A percentile compares a stretch with the other conserved stretches of the same genome.
These are phyloP conservation scores for Cromileptes altivelis DNA, from an alignment of 2,113 vertebrate species.

Conservation along the genomic window DNA sequence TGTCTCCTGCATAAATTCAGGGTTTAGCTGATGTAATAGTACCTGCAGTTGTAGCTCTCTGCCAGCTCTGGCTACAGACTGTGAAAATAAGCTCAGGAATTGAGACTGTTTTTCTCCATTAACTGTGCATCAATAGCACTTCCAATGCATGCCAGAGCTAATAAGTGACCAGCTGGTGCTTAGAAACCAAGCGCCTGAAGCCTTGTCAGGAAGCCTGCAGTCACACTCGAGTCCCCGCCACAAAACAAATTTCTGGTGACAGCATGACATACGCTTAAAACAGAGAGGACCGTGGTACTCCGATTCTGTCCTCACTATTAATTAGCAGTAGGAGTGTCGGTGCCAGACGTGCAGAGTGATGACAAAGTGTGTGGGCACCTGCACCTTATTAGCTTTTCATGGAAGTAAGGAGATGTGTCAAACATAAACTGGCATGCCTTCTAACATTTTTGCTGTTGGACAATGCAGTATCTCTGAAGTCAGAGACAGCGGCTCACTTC, in stretches of 20 bases:
- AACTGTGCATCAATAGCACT: conserved; percentile 62
- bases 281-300: conserved; percentile 26
- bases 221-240: conserved; percentile 36
- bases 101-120: conserved; percentile 65
- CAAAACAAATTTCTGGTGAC: conserved; percentile 66
- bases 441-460: conserved; percentile 2
- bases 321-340: conserved; percentile 56
- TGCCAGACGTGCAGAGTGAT: conserved; percentile 23
- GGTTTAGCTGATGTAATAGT: neutral
- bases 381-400: conserved; percentile 29
- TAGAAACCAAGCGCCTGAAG: conserved; percentile 49
- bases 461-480: neutral
- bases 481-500: neutral
- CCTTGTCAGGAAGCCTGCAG: conserved; percentile 61
- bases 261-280: conserved; percentile 65
- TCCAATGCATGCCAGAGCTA: conserved; percentile 67
- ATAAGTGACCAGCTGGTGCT: conserved; percentile 73
- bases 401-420: conserved; percentile 24
- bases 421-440: neutral
- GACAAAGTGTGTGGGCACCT: conserved; percentile 43
- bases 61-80: conserved; percentile 24
- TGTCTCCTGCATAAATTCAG: conserved; percentile 13
- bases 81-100: conserved; percentile 32
- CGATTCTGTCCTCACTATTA: conserved; percentile 53
- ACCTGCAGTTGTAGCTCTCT: conserved; percentile 15